These are phyloP conservation scores for Syngnathus rostellatus DNA, from an alignment of 2,797 vertebrate genomes.

Conservation along the genomic window DNA sequence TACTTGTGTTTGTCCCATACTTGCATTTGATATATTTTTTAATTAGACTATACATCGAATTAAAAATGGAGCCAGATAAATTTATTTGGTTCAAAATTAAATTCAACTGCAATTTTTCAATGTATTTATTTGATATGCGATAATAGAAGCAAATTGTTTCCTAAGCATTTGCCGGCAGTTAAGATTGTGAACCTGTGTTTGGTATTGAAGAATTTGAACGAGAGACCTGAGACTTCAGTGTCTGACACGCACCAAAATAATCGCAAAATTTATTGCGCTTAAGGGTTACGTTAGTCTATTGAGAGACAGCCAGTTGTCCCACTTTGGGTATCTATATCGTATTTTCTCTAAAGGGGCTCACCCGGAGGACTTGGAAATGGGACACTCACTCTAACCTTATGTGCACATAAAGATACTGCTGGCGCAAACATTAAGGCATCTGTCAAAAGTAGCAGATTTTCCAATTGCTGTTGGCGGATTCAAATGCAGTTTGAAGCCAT, in stretches of 20 bases:
- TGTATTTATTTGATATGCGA: not conserved
- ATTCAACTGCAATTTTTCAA: too few species aligned
- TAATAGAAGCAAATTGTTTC: not conserved
- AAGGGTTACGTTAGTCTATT: not conserved
- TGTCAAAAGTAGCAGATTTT: slow-evolving; percentile 34
- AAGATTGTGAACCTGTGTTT: not conserved
- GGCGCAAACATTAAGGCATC: slow-evolving; percentile 23
- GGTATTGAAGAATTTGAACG: not conserved
- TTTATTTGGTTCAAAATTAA: too few species aligned
- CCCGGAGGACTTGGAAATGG: not conserved
- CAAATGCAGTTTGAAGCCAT: slow-evolving; percentile 38
- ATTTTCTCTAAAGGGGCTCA: slow-evolving; percentile 31
- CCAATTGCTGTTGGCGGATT: slow-evolving; percentile 28
- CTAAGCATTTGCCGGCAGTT: not conserved
- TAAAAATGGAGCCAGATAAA: too few species aligned
- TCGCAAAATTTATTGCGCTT: not conserved
- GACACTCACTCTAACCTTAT: not conserved
- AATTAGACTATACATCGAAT: too few species aligned
- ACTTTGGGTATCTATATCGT: not conserved
- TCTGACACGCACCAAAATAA: not conserved
- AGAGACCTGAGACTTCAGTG: not conserved
- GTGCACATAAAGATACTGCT: not conserved
- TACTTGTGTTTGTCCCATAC: not conserved
- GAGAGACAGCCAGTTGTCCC: not conserved
- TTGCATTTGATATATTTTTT: too few species aligned